A percentile compares a stretch with the other conserved stretches of the same genome.
Conservation (phyloP, 2,888 invertebrate genomes). For the Nemoura dubitans region DNA sequence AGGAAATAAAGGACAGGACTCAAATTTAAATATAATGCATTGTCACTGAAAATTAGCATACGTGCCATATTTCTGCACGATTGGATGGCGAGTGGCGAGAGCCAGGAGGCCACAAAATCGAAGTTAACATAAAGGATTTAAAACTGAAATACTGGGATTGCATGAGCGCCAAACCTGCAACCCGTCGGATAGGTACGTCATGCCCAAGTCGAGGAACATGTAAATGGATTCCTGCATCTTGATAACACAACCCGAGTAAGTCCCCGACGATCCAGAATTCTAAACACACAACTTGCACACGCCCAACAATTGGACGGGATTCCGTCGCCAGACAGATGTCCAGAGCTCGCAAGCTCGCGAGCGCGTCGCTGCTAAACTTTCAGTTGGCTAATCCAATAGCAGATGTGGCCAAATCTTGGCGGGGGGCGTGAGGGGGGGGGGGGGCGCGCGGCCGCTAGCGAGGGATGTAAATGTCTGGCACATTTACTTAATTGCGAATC, state of each 20-base stretch:
- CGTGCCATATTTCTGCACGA: too few species aligned
- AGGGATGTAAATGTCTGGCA: background rate
- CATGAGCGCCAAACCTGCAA: background rate
- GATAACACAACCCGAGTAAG: background rate
- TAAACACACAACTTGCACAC: background rate
- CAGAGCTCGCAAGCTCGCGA: too few species aligned
- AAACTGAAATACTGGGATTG: background rate
- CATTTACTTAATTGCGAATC: background rate
- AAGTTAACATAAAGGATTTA: too few species aligned
- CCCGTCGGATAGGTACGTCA: background rate
- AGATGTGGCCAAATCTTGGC: constrained; percentile 7
- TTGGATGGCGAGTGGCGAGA: too few species aligned
- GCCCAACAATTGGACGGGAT: background rate
- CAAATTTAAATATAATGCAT: too few species aligned
- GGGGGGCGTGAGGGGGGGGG: too few species aligned
- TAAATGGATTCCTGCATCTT: background rate
- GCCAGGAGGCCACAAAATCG: too few species aligned
- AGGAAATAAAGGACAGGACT: too few species aligned
- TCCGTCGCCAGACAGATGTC: background rate
- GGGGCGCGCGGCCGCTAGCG: too few species aligned
- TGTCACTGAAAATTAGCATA: too few species aligned
- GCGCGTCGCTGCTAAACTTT: background rate
- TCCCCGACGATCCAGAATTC: background rate
- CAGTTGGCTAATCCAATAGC: background rate
- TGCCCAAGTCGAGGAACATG: background rate